Base-by-base conservation (phyloP, 2,113 vertebrate genomes). In the Dryoscopus gambensis region DNA sequence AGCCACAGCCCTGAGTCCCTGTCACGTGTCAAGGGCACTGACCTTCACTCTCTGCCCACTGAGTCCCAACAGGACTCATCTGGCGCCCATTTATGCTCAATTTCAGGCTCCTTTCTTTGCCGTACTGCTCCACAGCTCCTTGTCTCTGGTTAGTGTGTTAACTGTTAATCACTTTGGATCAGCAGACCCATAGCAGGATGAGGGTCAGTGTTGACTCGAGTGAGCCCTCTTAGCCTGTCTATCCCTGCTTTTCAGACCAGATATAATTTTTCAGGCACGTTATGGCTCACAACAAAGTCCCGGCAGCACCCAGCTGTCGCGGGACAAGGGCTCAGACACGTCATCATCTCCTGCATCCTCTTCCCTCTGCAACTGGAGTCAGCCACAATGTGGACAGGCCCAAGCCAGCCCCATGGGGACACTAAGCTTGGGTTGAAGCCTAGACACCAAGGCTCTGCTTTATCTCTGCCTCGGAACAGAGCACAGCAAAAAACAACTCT, bases 401-500 rank as follows among this genome's bases (percentile, higher is more conserved):
- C 68, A 74, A 88, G 79, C 31, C 52, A 71, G 75, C 46, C 39
- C 86, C 70, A 63, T 37, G 68, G 86, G 83, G 86, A 96, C 69
- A 93, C 23, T 53, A 82, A 82, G 81, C 57, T 84, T 97, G 95
- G 81, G 89, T 44, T 80, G 65, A 76, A 95, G 89, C 89, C 95
- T 84, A 89, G 88, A 92, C 28, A 0, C 83, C 3, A 19, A 95
- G 88, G 83, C 52, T 94, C 92, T 96, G 83, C 83, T 96, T 94
- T 96, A 90, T 94, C 92, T 95, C 95, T 68, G 53, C 33, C 77
- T 93, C 84, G 90, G 77, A 95, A 87, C 0, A 5, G 62, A 95
- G 81, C 52, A 56, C 44, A 78, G 73, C 60, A 57, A 77, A 93
- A 83, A 73, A n/a, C 59, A 86, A 70, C 92, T 87, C 92, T n/a